Conservation (phyloP, 2,797 vertebrate species). For the Pantherophis vulpinus region DNA sequence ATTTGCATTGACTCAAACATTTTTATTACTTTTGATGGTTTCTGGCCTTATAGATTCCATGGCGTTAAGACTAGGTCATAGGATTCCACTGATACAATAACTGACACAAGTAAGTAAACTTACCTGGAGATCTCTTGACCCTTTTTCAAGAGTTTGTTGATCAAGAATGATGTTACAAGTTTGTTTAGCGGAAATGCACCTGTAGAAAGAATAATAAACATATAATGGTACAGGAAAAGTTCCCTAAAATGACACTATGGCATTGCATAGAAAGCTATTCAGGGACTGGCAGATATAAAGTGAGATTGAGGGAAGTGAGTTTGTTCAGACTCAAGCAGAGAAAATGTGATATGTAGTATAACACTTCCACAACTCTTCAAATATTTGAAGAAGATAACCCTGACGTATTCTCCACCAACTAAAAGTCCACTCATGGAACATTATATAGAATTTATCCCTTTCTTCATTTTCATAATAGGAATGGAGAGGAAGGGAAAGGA, state of each 20-base stretch:
- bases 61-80: neutral
- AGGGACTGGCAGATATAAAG: neutral
- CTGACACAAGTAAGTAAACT: neutral
- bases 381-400: neutral
- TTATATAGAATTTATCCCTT: neutral
- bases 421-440: neutral
- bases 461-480: neutral
- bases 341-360: neutral
- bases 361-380: neutral
- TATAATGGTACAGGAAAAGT: neutral
- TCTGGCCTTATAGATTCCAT: neutral
- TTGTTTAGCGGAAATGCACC: neutral
- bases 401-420: neutral
- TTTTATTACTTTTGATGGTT: neutral
- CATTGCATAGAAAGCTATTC: neutral
- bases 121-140: neutral
- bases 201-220: neutral
- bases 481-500: neutral
- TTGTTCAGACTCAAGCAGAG: neutral
- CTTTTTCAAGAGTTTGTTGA: neutral
- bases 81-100: neutral
- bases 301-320: neutral
- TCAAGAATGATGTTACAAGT: neutral
- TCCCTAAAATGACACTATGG: neutral
- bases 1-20: neutral